These are phyloP conservation scores for Poecilia gillii DNA, from an alignment of 2,797 vertebrate genomes.

Conservation along the genomic window DNA sequence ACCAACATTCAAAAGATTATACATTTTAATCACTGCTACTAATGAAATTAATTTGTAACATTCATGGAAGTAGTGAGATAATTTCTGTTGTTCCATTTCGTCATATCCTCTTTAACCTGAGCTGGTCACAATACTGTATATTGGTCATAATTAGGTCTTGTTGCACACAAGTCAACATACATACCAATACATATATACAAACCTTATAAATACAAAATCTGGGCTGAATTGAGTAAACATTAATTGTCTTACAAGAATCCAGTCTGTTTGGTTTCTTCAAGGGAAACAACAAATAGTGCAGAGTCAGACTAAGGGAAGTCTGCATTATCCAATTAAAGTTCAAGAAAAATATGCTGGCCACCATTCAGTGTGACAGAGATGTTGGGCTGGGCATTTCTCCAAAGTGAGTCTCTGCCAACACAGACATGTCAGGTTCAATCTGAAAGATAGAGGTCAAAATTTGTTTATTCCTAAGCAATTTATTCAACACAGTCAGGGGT, in stretches of 20 bases:
- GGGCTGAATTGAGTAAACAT: slow-evolving; percentile 2
- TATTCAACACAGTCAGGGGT: not conserved
- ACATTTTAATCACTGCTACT: not conserved
- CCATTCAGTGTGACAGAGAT: slow-evolving; percentile 77
- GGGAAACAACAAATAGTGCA: slow-evolving; percentile 34
- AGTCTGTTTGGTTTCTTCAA: slow-evolving; percentile 29
- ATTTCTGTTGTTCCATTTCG: not conserved
- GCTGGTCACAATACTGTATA: not conserved
- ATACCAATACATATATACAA: slow-evolving; percentile 31
- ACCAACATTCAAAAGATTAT: not conserved
- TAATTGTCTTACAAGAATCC: not conserved
- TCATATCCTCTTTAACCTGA: not conserved
- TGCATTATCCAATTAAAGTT: slow-evolving; percentile 13
- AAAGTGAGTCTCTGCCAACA: slow-evolving; percentile 76
- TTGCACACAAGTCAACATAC: slow-evolving; percentile 4
- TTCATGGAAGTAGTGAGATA: not conserved
- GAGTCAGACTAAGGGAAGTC: slow-evolving; percentile 21
- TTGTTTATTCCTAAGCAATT: slow-evolving; percentile 10
- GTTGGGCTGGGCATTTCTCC: slow-evolving; percentile 81
- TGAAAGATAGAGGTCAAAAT: slow-evolving; percentile 54
- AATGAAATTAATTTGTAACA: not conserved
- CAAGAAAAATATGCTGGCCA: slow-evolving; percentile 27
- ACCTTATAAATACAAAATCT: slow-evolving; percentile 14
- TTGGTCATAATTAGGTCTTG: slow-evolving; percentile 8
- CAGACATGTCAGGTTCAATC: slow-evolving; percentile 75